Evolutionary conservation across 2,888 invertebrate genomes (phyloP).

Genomic region (Parthenolecanium corni): DNA sequence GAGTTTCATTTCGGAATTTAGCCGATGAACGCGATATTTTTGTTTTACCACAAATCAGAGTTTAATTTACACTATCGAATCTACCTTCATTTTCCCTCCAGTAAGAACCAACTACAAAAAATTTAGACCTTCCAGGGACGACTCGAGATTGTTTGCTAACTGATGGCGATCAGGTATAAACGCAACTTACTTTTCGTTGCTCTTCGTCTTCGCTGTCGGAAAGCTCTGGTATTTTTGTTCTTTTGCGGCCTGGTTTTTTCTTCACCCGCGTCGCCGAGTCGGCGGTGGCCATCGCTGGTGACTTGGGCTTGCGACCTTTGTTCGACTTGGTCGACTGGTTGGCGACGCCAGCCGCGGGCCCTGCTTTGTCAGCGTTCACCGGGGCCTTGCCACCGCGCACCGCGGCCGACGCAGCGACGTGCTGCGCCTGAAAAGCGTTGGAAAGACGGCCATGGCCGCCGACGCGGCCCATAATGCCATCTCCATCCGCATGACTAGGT

Average conservation of each 20-base stretch:
- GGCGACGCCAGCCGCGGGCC: neutral
- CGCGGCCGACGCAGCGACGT: neutral
- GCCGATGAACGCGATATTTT: no score
- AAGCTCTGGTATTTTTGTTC: slow-evolving; percentile 19
- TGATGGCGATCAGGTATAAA: neutral
- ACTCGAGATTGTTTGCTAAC: no score
- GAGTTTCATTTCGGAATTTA: no score
- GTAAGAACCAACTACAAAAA: no score
- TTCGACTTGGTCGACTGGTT: slow-evolving; percentile 22
- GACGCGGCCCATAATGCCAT: slow-evolving; percentile 31
- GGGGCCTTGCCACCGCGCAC: neutral
- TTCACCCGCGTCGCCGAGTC: slow-evolving; percentile 24
- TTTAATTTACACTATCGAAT: no score
- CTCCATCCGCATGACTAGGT: slow-evolving; percentile 28
- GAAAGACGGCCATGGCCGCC: slow-evolving; percentile 36
- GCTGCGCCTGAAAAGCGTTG: neutral
- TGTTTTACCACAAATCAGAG: no score
- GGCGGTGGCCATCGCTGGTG: slow-evolving; percentile 18
- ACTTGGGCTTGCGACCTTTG: slow-evolving; percentile 27
- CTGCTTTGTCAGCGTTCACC: neutral
- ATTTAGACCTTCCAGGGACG: no score
- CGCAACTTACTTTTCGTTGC: slow-evolving; percentile 5
- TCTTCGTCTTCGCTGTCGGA: slow-evolving; percentile 26
- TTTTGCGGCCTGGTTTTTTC: slow-evolving; percentile 23
- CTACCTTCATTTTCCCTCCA: no score